phyloP scores from a whole-genome alignment of 2,113 vertebrate genomes.

The Mormyrus iriodes region DNA sequence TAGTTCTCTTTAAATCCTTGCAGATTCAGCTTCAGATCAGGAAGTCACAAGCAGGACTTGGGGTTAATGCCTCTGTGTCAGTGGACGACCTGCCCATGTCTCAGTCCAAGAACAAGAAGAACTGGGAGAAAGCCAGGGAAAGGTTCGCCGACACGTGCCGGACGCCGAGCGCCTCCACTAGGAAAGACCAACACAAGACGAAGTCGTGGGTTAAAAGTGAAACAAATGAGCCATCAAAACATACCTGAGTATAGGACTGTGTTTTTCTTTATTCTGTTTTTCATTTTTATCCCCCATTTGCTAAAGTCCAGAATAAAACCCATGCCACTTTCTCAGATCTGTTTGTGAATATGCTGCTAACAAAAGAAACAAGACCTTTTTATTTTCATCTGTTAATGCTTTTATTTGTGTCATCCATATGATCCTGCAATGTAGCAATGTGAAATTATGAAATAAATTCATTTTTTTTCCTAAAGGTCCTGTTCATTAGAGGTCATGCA shows the following conservation, averaged over 20 bases:
- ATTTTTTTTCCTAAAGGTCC: not conserved
- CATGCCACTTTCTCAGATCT: not conserved
- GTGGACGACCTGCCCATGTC: constrained; percentile 66
- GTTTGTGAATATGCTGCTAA: not conserved
- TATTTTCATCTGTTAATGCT: not conserved
- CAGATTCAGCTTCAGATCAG: constrained; percentile 83
- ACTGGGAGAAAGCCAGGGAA: constrained; percentile 93
- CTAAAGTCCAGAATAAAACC: not conserved
- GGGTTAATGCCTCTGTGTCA: constrained; percentile 61
- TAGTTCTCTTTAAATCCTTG: not conserved
- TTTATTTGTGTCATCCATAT: not conserved
- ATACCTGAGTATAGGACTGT: not conserved
- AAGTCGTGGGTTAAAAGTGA: constrained; percentile 50
- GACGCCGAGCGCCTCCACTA: constrained; percentile 17
- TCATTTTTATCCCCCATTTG: not conserved
- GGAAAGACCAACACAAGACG: constrained; percentile 29
- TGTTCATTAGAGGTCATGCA: not conserved
- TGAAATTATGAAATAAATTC: not conserved
- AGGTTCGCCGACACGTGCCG: constrained; percentile 81
- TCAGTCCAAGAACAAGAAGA: constrained; percentile 75
- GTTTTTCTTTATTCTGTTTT: not conserved
- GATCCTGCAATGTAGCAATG: not conserved
- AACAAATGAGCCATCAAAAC: constrained; percentile 3
- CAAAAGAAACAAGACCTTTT: not conserved
- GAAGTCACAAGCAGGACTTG: constrained; percentile 79